phyloP scores from a whole-genome alignment of 2,797 vertebrate species.

The Brachymystax lenok region DNA sequence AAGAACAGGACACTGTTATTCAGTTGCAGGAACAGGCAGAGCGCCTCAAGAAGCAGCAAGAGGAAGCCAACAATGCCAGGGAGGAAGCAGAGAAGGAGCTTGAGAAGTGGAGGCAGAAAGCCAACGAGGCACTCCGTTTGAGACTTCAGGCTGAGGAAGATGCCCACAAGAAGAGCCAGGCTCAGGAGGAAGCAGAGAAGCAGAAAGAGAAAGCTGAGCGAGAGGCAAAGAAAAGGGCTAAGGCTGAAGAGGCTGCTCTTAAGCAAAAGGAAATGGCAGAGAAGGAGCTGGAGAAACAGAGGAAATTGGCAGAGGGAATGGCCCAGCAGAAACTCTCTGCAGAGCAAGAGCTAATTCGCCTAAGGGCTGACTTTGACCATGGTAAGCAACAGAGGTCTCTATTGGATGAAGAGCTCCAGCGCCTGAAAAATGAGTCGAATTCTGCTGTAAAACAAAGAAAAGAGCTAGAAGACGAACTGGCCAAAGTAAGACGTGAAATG shows the following conservation, averaged over 20 bases:
- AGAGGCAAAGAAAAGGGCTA: slow-evolving; percentile 86
- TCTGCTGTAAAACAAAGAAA: slow-evolving; percentile 83
- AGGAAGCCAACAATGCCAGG: slow-evolving; percentile 82
- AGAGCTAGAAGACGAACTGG: slow-evolving; percentile 88
- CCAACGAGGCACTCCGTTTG: slow-evolving; percentile 90
- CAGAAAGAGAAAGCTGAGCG: slow-evolving; percentile 92
- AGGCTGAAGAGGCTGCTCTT: slow-evolving; percentile 88
- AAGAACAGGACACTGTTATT: slow-evolving; percentile 85
- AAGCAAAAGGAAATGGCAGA: slow-evolving; percentile 92
- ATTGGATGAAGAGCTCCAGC: slow-evolving; percentile 88
- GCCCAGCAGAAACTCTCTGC: slow-evolving; percentile 88
- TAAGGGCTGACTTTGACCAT: slow-evolving; percentile 89
- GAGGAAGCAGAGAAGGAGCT: slow-evolving; percentile 89
- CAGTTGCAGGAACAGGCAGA: slow-evolving; percentile 91
- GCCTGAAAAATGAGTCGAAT: slow-evolving; percentile 85
- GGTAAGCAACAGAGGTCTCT: slow-evolving; percentile 89
- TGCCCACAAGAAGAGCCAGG: slow-evolving; percentile 87
- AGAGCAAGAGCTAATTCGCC: slow-evolving; percentile 90
- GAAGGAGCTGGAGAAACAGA: slow-evolving; percentile 90
- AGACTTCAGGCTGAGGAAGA: slow-evolving; percentile 92
- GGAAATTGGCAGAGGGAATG: slow-evolving; percentile 84
- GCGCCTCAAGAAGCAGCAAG: slow-evolving; percentile 82
- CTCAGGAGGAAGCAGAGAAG: slow-evolving; percentile 92
- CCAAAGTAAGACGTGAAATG: slow-evolving; percentile 89
- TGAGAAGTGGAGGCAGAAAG: slow-evolving; percentile 94